phyloP scores from a whole-genome alignment of 2,888 invertebrate species.

The Trimorus sp. region DNA sequence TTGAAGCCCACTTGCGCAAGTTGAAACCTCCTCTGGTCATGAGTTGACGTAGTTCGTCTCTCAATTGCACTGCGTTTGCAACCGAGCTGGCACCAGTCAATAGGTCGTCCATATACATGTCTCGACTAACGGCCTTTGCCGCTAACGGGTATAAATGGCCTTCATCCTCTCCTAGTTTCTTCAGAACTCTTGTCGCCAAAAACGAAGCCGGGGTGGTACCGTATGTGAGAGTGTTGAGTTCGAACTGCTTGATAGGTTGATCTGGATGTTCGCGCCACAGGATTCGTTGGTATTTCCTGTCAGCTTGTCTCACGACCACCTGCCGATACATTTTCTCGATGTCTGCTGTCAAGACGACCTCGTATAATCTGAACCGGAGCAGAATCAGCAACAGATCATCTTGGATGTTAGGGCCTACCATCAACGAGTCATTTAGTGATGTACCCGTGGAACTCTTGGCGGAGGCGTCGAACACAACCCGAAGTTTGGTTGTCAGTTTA shows the following conservation, averaged over 20 bases:
- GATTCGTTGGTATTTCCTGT: conserved; percentile 31
- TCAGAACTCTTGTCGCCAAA: conserved; percentile 24
- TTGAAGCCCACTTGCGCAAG: conserved; percentile 38
- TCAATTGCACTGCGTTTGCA: background rate
- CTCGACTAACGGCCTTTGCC: background rate
- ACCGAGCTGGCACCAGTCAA: background rate
- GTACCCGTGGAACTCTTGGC: background rate
- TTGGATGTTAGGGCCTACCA: conserved; percentile 22
- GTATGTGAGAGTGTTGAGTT: conserved; percentile 28
- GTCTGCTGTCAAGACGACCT: conserved; percentile 25
- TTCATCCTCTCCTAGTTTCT: conserved; percentile 9
- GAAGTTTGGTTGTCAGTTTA: background rate
- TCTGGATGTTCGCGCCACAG: conserved; percentile 16
- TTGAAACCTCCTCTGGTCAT: conserved; percentile 15
- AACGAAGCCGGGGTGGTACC: conserved; percentile 23
- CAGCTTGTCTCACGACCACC: conserved; percentile 18
- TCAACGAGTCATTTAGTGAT: background rate
- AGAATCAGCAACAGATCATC: conserved; percentile 24
- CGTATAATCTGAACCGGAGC: conserved; percentile 5
- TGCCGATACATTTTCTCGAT: conserved; percentile 56
- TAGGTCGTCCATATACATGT: conserved; percentile 21
- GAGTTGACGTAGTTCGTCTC: background rate
- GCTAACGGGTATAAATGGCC: background rate
- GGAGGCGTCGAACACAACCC: conserved; percentile 5
- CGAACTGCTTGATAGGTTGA: background rate